These are phyloP conservation scores for Saxidomus purpurata DNA, from an alignment of 1,140 invertebrate genomes.

Conservation along the genomic window DNA sequence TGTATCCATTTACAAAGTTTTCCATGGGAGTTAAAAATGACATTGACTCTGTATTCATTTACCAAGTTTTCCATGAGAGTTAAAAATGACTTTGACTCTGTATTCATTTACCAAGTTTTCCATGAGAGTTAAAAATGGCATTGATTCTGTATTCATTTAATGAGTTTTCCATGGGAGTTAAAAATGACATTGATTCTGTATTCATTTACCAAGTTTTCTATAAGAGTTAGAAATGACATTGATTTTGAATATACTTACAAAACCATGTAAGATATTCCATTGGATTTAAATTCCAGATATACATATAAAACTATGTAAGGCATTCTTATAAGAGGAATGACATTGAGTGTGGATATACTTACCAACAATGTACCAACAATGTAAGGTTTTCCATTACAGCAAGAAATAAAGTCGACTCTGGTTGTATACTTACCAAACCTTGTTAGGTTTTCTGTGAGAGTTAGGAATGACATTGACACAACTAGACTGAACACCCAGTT, in stretches of 20 bases:
- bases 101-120: background rate
- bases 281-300: too few species aligned
- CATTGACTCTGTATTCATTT: background rate
- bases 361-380: too few species aligned
- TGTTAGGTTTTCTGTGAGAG: conserved; percentile 87
- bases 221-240: background rate
- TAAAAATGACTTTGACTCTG: background rate
- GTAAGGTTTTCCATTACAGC: too few species aligned
- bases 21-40: background rate
- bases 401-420: too few species aligned
- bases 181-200: background rate
- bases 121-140: too few species aligned
- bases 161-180: too few species aligned
- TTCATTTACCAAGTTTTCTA: background rate
- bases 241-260: background rate
- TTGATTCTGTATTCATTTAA: too few species aligned
- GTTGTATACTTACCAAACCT: conserved; percentile 88
- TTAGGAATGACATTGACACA: conserved; percentile 89
- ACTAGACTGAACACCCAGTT: conserved; percentile 90
- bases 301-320: background rate
- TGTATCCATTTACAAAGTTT: background rate
- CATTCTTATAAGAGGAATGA: background rate
- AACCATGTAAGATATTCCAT: background rate
- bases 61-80: background rate
- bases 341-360: too few species aligned